Base-by-base conservation (phyloP, 1,140 invertebrate genomes). In the Bicyclus anynana region DNA sequence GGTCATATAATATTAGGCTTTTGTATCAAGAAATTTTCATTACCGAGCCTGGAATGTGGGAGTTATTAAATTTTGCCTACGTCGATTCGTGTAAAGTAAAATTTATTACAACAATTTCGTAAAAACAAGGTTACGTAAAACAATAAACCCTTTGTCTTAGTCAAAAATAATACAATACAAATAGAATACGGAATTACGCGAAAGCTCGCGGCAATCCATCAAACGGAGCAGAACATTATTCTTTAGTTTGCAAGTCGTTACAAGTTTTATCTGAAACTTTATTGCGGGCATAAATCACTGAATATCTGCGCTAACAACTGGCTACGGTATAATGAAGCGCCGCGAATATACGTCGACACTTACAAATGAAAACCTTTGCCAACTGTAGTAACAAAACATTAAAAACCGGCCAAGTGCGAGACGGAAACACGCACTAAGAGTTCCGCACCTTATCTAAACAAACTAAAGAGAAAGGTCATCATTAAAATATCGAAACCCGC, bases 181-280 rank as follows among this genome's bases (percentile, higher is more conserved):
- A 33, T 33, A 33, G 29, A 33, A 33, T 33, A 33, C 29, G 29
- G 1, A 33, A 33, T 12, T 10, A 6, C 29, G 29, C 29, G 12
- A 33, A 33, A 33, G 9, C 29, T 33, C 29, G 29, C 12, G n/a
- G 29, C 29, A 33, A 33, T 33, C 29, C 29, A 40, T 17, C 14
- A 16, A 40, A 40, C 37, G 37, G 14, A 40, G 14, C 21, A 47
- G 27, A 35, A 35, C 37, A 16, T 18, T 33, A 49, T 29, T 49
- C 27, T 33, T 49, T 17, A 49, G 47, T 49, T 49, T 13, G 47
- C 47, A 18, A 49, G 17, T 17, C 14, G 47, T 49, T 33, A 35
- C 47, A 35, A 20, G 47, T 49, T 49, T 50, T 50, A 50, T 37
- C 29, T 37, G 33, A 37, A 50, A 50, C 14, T 50, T 50, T 50